Base-by-base conservation (phyloP, 2,113 vertebrate genomes). In the Anguilla rostrata region DNA sequence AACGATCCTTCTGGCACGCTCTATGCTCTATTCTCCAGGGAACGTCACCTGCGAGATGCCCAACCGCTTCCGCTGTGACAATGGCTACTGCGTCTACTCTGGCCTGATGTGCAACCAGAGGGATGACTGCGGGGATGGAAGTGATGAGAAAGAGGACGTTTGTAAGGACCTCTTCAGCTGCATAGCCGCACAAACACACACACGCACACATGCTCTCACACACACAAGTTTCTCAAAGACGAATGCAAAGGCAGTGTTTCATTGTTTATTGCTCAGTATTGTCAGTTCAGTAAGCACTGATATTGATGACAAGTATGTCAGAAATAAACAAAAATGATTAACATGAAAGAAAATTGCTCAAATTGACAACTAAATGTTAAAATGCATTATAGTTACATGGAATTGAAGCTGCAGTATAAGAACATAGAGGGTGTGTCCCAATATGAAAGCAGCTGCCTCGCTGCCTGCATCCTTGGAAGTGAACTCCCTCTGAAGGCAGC, bases 81-180 rank as follows among this genome's bases (percentile, higher is more conserved):
- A 95, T 14, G 90, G 92, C 71, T 94, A 94, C 91, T 95, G 94
- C 0, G 80, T 95, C 88, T 93, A 89, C 86, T 56, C 92, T 0
- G 92, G 93, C n/a, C 84, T 89, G 85, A 78, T 94, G 82, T 95
- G 94, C 90, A 94, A 95, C 87, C 83, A 91, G 86, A 92, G 91
- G 53, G 93, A 94, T 7, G 93, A 95, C 93, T 95, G 94, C 78
- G 94, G 94, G 75, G 94, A 95, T 2, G 87, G 92, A 89, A 95
- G 94, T 8, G 94, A 95, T 3, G 94, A 95, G 86, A 85, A 86
- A 5, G 91, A 94, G 83, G 92, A 92, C 0, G 88, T 93, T 40
- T 95, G 94, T 95, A 93, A 75, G 93, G 78, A 34, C 41, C 75
- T 0, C 41, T 82, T 80, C 41, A 82, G 20, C 49, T 81, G 39